These are phyloP conservation scores for Aquatica leii DNA, from an alignment of 2,888 invertebrate genomes.

Conservation along the genomic window DNA sequence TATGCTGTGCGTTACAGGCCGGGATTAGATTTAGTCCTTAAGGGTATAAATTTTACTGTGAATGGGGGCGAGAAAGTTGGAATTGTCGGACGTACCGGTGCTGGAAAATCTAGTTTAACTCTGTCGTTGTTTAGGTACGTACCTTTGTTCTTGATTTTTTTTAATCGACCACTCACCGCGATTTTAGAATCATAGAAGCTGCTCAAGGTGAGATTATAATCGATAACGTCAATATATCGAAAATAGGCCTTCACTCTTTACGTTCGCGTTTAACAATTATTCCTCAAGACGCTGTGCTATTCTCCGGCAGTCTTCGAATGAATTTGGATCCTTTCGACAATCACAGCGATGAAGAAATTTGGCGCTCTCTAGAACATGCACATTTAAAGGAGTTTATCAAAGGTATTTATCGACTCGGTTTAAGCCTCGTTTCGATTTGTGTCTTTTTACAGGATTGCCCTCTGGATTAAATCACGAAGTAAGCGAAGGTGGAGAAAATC, in stretches of 20 bases:
- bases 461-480: constrained; percentile 85
- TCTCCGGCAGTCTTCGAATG: constrained; percentile 88
- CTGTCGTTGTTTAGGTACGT: constrained; percentile 79
- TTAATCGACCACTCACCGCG: too few relatives aligned
- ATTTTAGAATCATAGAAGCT: constrained; percentile 81
- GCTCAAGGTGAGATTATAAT: constrained; percentile 82
- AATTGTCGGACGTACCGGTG: constrained; percentile 90
- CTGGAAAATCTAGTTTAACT: constrained; percentile 92
- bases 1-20: constrained; percentile 88
- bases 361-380: constrained; percentile 88
- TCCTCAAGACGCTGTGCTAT: constrained; percentile 93
- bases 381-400: constrained; percentile 88
- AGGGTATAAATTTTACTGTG: constrained; percentile 79
- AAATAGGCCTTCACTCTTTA: constrained; percentile 85
- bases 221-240: constrained; percentile 82
- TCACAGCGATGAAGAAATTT: constrained; percentile 83
- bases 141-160: constrained; percentile 1
- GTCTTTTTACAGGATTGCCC: constrained; percentile 66
- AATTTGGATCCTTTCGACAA: constrained; percentile 91
- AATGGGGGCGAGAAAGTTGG: constrained; percentile 88
- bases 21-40: constrained; percentile 86
- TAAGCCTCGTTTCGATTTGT: background rate
- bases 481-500: constrained; percentile 91
- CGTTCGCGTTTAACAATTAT: constrained; percentile 87
- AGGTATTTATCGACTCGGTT: too few relatives aligned